phyloP scores from a whole-genome alignment of 2,113 vertebrate genomes.

The Parotia lawesii region DNA sequence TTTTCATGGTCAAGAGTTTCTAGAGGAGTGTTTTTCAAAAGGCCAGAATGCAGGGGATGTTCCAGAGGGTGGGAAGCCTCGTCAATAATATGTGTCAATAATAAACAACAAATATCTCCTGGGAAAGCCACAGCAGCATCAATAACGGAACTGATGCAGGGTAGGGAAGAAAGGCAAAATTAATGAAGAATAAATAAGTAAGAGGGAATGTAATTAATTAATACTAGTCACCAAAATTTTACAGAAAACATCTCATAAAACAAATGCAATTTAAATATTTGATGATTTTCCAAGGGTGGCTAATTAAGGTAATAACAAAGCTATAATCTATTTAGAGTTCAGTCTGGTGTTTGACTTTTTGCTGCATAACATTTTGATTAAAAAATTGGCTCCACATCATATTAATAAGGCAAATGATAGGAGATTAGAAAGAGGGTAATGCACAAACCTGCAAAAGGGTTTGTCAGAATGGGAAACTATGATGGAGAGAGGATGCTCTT shows the following conservation, averaged over 20 bases:
- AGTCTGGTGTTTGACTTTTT: neutral
- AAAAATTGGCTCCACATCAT: neutral
- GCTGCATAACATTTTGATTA: slow-evolving; percentile 22
- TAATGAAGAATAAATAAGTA: neutral
- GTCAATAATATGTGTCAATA: neutral
- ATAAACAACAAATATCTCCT: neutral
- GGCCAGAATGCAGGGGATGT: neutral
- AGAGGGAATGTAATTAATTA: neutral
- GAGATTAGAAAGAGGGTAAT: neutral
- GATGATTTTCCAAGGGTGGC: neutral
- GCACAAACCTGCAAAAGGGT: neutral
- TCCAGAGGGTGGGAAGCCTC: neutral
- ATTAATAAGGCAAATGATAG: neutral
- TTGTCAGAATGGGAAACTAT: neutral
- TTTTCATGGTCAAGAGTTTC: neutral
- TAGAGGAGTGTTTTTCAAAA: neutral
- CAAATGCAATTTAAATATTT: slow-evolving; percentile 36
- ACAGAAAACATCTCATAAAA: neutral
- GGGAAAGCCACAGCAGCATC: neutral
- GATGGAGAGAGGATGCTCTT: neutral
- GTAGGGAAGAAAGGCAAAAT: neutral
- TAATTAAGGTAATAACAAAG: slow-evolving; percentile 36
- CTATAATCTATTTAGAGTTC: neutral
- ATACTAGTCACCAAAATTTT: neutral
- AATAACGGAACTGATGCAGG: neutral